Conservation (phyloP, 2,797 vertebrate species). For the Gambusia yucatana region DNA sequence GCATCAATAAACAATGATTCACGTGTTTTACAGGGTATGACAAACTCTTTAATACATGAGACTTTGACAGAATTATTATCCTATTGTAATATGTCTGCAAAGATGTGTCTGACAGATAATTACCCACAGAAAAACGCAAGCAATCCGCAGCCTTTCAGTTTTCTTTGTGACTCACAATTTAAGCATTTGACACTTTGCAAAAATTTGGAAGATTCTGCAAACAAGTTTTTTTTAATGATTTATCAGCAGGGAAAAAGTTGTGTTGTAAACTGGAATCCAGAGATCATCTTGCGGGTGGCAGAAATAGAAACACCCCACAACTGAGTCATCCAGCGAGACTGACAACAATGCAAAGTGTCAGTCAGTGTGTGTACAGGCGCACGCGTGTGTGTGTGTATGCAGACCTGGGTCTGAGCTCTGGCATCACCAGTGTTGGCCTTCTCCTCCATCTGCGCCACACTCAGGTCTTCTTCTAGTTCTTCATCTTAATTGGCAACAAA, state of each 20-base stretch:
- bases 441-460: conserved; percentile 85
- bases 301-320: conserved; percentile 60
- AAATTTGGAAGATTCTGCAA: background rate
- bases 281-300: conserved; percentile 58
- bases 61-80: background rate
- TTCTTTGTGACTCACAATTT: background rate
- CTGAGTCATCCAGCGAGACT: conserved; percentile 34
- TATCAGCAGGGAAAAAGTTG: conserved; percentile 24
- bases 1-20: background rate
- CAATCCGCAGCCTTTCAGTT: background rate
- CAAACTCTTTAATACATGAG: background rate
- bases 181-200: conserved; percentile 9
- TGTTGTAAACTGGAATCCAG: conserved; percentile 36
- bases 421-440: conserved; percentile 87
- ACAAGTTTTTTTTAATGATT: conserved; percentile 16
- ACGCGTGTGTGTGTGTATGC: conserved; percentile 20
- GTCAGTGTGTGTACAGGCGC: conserved; percentile 1
- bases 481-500: conserved; percentile 57
- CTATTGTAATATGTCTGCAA: background rate
- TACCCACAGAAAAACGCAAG: background rate
- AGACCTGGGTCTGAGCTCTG: conserved; percentile 88
- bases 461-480: conserved; percentile 75
- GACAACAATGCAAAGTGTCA: conserved; percentile 45
- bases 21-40: background rate
- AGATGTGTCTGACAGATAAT: background rate